Conservation (phyloP, 2,113 vertebrate species). For the Pterocles burchelli region DNA sequence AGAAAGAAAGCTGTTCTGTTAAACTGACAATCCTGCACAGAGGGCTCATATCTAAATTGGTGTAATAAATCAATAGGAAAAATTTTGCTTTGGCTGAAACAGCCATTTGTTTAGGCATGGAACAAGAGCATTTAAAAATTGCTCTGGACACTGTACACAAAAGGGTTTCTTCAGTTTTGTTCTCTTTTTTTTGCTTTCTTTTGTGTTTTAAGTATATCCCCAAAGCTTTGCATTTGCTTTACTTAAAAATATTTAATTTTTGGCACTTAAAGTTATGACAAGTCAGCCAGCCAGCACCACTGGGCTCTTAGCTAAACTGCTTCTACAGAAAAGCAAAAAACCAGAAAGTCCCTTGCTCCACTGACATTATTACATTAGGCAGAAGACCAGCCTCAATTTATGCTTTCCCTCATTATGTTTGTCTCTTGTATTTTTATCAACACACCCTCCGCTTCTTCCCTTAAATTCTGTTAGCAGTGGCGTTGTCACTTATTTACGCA, state of each 20-base stretch:
- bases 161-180: background rate
- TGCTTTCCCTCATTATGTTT: background rate
- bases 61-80: slow-evolving; percentile 53
- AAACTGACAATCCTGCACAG: slow-evolving; percentile 34
- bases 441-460: background rate
- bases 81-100: slow-evolving; percentile 19
- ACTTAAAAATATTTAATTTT: background rate
- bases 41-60: slow-evolving; percentile 42
- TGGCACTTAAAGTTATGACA: background rate
- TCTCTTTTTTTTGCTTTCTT: background rate
- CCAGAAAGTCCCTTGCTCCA: background rate
- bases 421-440: background rate
- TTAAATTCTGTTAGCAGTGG: background rate
- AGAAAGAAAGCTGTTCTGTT: slow-evolving; percentile 46
- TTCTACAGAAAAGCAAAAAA: background rate
- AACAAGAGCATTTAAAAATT: background rate
- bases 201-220: background rate
- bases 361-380: background rate
- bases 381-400: background rate
- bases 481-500: background rate
- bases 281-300: background rate
- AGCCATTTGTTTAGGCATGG: slow-evolving; percentile 13
- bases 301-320: background rate
- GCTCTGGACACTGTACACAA: background rate
- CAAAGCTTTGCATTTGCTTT: slow-evolving; percentile 1